Evolutionary conservation across 2,113 vertebrate species (phyloP), one percentile per base, ranked within the genome.

Genomic region (Dryoscopus gambensis): DNA sequence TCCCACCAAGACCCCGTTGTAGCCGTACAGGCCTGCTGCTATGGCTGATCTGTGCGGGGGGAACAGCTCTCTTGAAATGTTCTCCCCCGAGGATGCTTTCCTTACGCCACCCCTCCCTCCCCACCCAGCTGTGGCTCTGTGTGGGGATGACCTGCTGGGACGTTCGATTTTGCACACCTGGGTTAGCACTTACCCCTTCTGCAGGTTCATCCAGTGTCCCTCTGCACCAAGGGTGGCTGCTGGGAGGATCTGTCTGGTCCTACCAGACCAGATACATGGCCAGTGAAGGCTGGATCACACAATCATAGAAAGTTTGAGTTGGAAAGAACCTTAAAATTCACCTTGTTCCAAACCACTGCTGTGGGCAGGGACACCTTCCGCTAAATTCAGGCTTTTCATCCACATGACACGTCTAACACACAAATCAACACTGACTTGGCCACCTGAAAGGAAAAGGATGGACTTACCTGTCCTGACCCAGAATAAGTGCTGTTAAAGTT

Each of bases 1-100:
- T 25, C 99, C 99, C 77, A 99, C 99, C 93, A 99, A 96, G 87
- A 99, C 98, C 19, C 99, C 99, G 0, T 99, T 99, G 97, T 99
- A 99, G 18, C 99, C 99, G 0, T 99, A 97, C 22, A 99, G 97
- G 27, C 99, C 99, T 3, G 98, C 98, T 10, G 98, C 98, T n/a
- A 99, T 98, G 44, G 99, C 98, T 2, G 98, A 98, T 93, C 99
- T 99, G 94, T 9, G 42, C 50, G 60, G 42, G 57, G 39, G 71
- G 15, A 57, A 81, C 27, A 47, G 20, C 2, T 19, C 2, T 5
- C 24, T 28, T 83, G 35, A 90, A 33, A 27, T 16, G 42, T 42
- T 10, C 30, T 53, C 19, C 6, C 12, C 49, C 17, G 7, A 0
- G 3, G 6, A 9, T 33, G 31, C 40, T 76, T 46, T 71, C 16